Evolutionary conservation across 2,113 vertebrate genomes (phyloP).

Genomic region (Hemiscyllium ocellatum): DNA sequence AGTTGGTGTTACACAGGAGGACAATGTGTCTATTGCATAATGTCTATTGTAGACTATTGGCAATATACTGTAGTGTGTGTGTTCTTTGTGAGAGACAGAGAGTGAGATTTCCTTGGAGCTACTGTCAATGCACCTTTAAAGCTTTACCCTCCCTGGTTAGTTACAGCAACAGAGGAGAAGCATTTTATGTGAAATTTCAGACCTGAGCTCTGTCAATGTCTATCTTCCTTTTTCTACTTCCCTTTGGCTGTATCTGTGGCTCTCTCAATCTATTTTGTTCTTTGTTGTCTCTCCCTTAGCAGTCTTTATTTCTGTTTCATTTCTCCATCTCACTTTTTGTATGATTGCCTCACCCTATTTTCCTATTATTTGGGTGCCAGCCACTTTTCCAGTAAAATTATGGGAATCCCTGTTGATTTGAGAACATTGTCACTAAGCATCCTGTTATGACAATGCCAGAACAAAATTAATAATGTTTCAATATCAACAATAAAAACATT

Average conservation of each 20-base stretch:
- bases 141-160: background rate
- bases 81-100: background rate
- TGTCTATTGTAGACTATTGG: background rate
- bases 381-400: background rate
- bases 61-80: background rate
- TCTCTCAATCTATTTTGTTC: background rate
- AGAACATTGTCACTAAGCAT: background rate
- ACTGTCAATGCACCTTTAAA: background rate
- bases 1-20: background rate
- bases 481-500: background rate
- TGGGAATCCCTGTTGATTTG: background rate
- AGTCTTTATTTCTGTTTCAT: too few relatives aligned
- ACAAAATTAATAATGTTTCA: background rate
- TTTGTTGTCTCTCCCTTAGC: too few relatives aligned
- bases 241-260: background rate
- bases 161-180: background rate
- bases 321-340: background rate
- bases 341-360: too few relatives aligned
- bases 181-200: background rate
- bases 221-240: background rate
- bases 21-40: background rate
- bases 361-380: background rate
- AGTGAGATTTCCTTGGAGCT: background rate
- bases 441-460: background rate
- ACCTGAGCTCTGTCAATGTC: background rate